A percentile compares a stretch with the other conserved stretches of the same genome.
phyloP scores from a whole-genome alignment of 2,113 vertebrate species.

The Barnardius zonarius region DNA sequence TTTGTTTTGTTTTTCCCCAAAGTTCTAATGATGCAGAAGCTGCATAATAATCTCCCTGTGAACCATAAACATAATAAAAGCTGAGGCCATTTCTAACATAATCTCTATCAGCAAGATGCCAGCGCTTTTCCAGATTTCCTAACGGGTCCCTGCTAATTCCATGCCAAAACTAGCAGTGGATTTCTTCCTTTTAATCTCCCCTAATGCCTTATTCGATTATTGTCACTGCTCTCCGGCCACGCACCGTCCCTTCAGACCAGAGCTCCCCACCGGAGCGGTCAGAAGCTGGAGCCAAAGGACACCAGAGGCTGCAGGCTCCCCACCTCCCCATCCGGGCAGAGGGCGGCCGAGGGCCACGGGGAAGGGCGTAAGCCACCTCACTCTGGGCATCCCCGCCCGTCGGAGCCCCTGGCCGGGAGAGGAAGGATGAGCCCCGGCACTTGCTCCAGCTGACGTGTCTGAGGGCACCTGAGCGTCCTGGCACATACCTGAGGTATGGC shows the following conservation, averaged over 20 bases:
- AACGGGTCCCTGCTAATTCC: slow-evolving; percentile 78
- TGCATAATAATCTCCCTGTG: slow-evolving; percentile 69
- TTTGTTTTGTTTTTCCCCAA: background rate
- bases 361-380: background rate
- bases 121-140: slow-evolving; percentile 78
- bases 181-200: slow-evolving; percentile 84
- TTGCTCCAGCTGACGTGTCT: slow-evolving; percentile 73
- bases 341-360: background rate
- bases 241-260: slow-evolving; percentile 80
- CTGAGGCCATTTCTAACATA: slow-evolving; percentile 76
- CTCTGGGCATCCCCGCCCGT: background rate
- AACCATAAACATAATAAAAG: slow-evolving; percentile 76
- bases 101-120: slow-evolving; percentile 78
- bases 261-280: slow-evolving; percentile 72
- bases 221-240: slow-evolving; percentile 78
- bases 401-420: background rate
- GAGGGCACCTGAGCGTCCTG: slow-evolving; percentile 49
- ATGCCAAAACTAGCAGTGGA: slow-evolving; percentile 83
- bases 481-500: slow-evolving; percentile 78
- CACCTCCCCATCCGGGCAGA: background rate
- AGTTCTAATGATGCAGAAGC: slow-evolving; percentile 48
- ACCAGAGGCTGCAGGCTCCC: background rate
- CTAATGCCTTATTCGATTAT: slow-evolving; percentile 81
- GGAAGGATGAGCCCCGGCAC: slow-evolving; percentile 64
- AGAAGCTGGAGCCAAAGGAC: slow-evolving; percentile 71